Conservation (phyloP, 2,888 invertebrate species). For the Pyrrhia umbra region DNA sequence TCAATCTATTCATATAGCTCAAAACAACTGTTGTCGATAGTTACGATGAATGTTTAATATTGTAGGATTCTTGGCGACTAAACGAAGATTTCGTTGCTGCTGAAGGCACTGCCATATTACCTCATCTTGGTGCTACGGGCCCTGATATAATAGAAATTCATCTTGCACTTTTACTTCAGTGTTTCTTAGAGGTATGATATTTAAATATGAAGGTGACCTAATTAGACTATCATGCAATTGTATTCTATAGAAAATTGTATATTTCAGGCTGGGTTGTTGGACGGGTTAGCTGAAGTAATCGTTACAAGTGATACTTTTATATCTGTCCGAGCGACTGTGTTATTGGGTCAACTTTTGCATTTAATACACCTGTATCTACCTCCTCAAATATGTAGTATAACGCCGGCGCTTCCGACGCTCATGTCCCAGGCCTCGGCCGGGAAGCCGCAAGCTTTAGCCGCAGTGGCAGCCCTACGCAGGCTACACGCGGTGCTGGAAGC, state of each 20-base stretch:
- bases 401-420: slow-evolving; percentile 94
- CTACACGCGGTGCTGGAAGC: slow-evolving; percentile 95
- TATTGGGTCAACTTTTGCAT: slow-evolving; percentile 96
- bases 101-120: slow-evolving; percentile 96
- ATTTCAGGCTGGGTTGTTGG: slow-evolving; percentile 93
- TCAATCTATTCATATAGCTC: background rate
- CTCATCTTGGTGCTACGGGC: slow-evolving; percentile 95
- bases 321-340: slow-evolving; percentile 97
- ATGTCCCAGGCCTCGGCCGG: slow-evolving; percentile 94
- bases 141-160: slow-evolving; percentile 98
- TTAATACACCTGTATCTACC: slow-evolving; percentile 96
- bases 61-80: slow-evolving; percentile 95
- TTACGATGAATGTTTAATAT: slow-evolving; percentile 18
- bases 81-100: slow-evolving; percentile 98
- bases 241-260: slow-evolving; percentile 1
- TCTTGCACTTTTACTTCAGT: slow-evolving; percentile 95
- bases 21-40: background rate
- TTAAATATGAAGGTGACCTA: background rate
- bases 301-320: slow-evolving; percentile 96
- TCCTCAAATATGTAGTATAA: slow-evolving; percentile 94
- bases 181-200: slow-evolving; percentile 93
- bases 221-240: background rate
- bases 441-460: slow-evolving; percentile 95
- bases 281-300: slow-evolving; percentile 97
- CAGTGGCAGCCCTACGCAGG: slow-evolving; percentile 94